Evolutionary conservation across 2,888 invertebrate species (phyloP).

Genomic region (Euclidia mi): DNA sequence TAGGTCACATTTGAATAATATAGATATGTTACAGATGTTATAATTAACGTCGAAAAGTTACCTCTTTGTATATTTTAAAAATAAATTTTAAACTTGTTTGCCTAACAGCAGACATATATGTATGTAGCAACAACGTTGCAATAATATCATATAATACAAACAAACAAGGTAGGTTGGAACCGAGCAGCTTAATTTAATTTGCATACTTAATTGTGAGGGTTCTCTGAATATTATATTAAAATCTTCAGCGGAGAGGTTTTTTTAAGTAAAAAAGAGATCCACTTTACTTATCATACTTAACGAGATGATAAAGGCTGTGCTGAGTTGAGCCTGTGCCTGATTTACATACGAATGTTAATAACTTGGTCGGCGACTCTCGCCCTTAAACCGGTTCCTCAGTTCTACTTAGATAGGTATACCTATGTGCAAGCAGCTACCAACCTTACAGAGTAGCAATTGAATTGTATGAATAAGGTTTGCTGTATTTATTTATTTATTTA

Average conservation of each 20-base stretch:
- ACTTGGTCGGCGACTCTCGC: constrained; percentile 72
- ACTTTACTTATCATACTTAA: constrained; percentile 76
- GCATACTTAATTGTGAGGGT: constrained; percentile 49
- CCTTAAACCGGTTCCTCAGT: constrained; percentile 50
- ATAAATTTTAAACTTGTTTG: background rate
- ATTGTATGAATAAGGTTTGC: too few species aligned
- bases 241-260: constrained; percentile 49
- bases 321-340: constrained; percentile 77
- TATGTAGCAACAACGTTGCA: background rate
- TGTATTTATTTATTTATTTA: too few species aligned
- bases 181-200: constrained; percentile 43
- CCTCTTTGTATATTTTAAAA: background rate
- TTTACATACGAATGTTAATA: constrained; percentile 87
- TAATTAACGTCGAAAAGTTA: too few species aligned
- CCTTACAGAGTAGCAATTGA: constrained; percentile 1
- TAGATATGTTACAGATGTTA: background rate
- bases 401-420: constrained; percentile 23
- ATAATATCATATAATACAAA: constrained; percentile 7
- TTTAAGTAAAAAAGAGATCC: constrained; percentile 67
- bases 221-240: constrained; percentile 52
- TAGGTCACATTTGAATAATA: constrained; percentile 1
- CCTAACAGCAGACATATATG: too few species aligned
- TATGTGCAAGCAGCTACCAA: background rate
- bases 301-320: constrained; percentile 78
- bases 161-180: constrained; percentile 15